Evolutionary conservation across 2,888 invertebrate species (phyloP).

Genomic region (Thereva unica): DNA sequence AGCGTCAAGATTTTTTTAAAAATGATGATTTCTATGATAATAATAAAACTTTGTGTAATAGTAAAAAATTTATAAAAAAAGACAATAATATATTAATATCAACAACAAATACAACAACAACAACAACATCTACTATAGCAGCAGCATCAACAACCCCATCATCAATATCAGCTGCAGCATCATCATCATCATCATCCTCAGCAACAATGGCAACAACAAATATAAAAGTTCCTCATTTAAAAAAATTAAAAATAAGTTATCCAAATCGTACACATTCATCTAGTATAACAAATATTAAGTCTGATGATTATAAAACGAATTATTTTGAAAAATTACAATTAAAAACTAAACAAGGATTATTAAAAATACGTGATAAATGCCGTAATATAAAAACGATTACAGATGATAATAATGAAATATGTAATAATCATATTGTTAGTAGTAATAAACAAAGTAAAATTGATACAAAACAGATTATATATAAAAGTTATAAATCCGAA

Average conservation of each 20-base stretch:
- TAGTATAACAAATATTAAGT: neutral
- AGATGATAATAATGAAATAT: conserved; percentile 26
- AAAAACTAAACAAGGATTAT: conserved; percentile 54
- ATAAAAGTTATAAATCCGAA: conserved; percentile 58
- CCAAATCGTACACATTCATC: conserved; percentile 53
- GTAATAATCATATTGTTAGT: conserved; percentile 48
- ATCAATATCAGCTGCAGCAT: neutral
- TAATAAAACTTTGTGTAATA: conserved; percentile 13
- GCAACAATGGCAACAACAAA: neutral
- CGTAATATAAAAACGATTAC: conserved; percentile 50
- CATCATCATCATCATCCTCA: neutral
- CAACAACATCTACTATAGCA: conserved; percentile 4
- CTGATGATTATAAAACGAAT: conserved; percentile 42
- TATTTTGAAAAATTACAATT: conserved; percentile 56
- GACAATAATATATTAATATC: conserved; percentile 20
- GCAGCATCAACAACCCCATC: conserved; percentile 14
- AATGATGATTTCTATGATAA: conserved; percentile 16
- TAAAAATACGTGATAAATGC: conserved; percentile 56
- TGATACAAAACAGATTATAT: conserved; percentile 47
- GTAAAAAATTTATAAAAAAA: conserved; percentile 25
- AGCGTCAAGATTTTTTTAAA: conserved; percentile 52
- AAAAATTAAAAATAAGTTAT: conserved; percentile 54
- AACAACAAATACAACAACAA: conserved; percentile 12
- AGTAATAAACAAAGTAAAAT: conserved; percentile 48
- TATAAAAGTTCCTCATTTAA: conserved; percentile 48